phyloP scores from a whole-genome alignment of 2,888 invertebrate genomes.

The Pristionchus fissidentatus region DNA sequence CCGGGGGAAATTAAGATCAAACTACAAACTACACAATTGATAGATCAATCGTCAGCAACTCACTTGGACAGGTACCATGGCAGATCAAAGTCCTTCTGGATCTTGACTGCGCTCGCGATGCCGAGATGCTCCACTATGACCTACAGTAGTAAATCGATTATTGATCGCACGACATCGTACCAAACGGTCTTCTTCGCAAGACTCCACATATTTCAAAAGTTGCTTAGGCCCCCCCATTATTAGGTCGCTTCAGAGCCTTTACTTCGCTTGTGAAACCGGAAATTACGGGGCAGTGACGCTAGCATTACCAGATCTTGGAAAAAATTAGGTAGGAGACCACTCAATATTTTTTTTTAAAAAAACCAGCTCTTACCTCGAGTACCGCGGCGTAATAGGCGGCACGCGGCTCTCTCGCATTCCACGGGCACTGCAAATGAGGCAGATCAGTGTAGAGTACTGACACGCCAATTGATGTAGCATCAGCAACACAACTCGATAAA shows the following conservation, averaged over 20 bases:
- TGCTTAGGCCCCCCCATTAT: neutral
- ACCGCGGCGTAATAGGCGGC: conserved; percentile 22
- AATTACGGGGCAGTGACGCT: too few species aligned
- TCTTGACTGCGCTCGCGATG: conserved; percentile 52
- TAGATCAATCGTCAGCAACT: conserved; percentile 24
- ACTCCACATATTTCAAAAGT: neutral
- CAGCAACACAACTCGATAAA: too few species aligned
- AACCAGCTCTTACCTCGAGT: conserved; percentile 5
- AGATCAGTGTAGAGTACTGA: too few species aligned
- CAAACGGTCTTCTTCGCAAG: too few species aligned
- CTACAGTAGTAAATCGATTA: neutral
- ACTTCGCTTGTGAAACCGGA: too few species aligned
- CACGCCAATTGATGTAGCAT: too few species aligned
- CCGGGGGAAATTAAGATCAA: too few species aligned
- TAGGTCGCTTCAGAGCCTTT: too few species aligned
- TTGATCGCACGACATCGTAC: neutral
- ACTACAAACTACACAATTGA: too few species aligned
- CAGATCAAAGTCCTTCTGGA: conserved; percentile 52
- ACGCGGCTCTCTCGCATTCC: conserved; percentile 36
- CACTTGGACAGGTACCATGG: conserved; percentile 59
- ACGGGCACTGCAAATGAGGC: conserved; percentile 40
- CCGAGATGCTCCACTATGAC: conserved; percentile 48
- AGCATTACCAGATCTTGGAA: too few species aligned
- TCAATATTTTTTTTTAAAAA: too few species aligned
- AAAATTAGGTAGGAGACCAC: neutral